Evolutionary conservation across 2,113 vertebrate species (phyloP).

Genomic region (Burhinus bistriatus): DNA sequence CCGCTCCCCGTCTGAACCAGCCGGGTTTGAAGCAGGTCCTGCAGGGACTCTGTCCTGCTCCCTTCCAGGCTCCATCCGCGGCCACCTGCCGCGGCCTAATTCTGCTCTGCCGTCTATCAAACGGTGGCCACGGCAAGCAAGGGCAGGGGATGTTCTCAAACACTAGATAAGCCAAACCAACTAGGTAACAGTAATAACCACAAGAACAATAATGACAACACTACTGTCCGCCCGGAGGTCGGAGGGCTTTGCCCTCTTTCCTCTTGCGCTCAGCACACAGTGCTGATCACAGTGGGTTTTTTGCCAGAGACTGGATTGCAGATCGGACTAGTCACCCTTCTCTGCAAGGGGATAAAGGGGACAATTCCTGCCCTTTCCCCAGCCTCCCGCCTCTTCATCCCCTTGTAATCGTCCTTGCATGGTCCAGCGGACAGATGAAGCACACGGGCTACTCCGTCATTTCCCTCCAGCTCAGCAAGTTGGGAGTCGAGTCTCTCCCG

Average conservation of each 20-base stretch:
- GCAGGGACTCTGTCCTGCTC: neutral
- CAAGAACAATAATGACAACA: neutral
- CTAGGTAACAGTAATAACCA: neutral
- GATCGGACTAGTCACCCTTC: neutral
- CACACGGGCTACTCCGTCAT: accelerated
- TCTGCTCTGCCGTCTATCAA: neutral
- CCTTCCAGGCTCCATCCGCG: neutral
- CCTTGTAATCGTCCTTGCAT: neutral
- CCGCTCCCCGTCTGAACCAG: neutral
- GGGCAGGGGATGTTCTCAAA: neutral
- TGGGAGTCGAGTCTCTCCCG: accelerated
- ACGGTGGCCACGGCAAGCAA: neutral
- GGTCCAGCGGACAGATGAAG: neutral
- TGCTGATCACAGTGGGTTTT: accelerated
- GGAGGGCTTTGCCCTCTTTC: neutral
- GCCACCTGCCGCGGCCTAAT: neutral
- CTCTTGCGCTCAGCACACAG: neutral
- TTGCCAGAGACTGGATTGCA: neutral
- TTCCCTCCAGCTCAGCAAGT: neutral
- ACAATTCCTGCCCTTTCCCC: neutral
- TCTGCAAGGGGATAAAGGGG: neutral
- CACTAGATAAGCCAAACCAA: neutral
- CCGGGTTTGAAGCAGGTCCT: neutral
- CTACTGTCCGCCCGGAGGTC: neutral
- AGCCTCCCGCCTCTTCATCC: neutral